Conservation (phyloP, 2,113 vertebrate genomes). For the Chrysochloris asiatica region DNA sequence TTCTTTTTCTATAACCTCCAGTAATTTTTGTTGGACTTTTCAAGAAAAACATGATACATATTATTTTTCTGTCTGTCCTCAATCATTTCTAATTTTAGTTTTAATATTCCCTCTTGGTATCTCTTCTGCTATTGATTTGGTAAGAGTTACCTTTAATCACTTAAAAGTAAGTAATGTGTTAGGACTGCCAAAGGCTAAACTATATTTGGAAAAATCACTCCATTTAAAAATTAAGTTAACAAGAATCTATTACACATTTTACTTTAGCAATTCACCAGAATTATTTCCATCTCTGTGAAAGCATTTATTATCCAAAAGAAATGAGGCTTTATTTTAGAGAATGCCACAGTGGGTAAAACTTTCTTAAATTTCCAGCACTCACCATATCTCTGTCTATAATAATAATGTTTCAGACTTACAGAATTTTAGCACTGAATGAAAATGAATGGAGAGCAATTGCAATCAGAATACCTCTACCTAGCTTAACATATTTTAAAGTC, state of each 20-base stretch:
- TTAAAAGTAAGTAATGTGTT: slow-evolving; percentile 71
- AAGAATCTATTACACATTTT: slow-evolving; percentile 60
- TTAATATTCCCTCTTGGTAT: slow-evolving; percentile 48
- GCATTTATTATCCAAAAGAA: slow-evolving; percentile 59
- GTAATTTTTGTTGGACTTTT: slow-evolving; percentile 43
- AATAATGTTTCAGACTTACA: slow-evolving; percentile 9
- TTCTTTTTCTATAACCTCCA: slow-evolving; percentile 51
- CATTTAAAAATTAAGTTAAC: slow-evolving; percentile 74
- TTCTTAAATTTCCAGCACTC: slow-evolving; percentile 27
- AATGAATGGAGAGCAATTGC: not conserved
- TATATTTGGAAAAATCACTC: slow-evolving; percentile 65
- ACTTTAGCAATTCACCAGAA: slow-evolving; percentile 56
- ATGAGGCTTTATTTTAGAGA: slow-evolving; percentile 65
- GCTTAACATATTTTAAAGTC: not conserved
- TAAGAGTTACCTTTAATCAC: slow-evolving; percentile 71
- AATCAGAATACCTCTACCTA: not conserved
- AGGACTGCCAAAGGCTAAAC: slow-evolving; percentile 36
- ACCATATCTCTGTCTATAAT: not conserved
- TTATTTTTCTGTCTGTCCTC: slow-evolving; percentile 55
- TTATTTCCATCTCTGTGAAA: slow-evolving; percentile 58
- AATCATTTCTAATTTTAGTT: slow-evolving; percentile 72
- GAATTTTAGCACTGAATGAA: not conserved
- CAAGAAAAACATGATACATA: slow-evolving; percentile 53
- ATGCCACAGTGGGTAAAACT: slow-evolving; percentile 27
- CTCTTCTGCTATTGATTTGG: slow-evolving; percentile 59